Evolutionary conservation across 2,888 invertebrate genomes (phyloP), one percentile per base, ranked within the genome.

Genomic region (Cheilosia vernalis): DNA sequence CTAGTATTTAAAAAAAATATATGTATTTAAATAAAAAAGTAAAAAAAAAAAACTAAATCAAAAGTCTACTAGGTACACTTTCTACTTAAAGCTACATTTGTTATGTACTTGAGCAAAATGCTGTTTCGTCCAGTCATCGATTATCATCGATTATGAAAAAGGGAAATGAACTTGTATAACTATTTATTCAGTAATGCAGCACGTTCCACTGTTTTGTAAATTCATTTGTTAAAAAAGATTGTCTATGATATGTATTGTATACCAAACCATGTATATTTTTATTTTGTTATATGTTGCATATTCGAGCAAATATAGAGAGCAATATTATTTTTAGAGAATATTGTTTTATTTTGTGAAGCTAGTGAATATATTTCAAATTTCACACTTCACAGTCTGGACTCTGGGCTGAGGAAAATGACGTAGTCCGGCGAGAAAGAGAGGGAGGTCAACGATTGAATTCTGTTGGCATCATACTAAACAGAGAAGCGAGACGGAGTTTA

Each of bases 171-270:
- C 27, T n/a, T 79, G 24, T 74, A 70, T 74, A 70, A 66, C 66
- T 80, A 80, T 74, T 84, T 72, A 66, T 76, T 74, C 44, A 70
- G 51, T 74, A 60, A 63, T 63, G 55, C 76, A 80, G 84, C 84
- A 84, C 84, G 80, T 84, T 84, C 80, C 80, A 80, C 76, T 84
- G 74, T 80, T 74, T 84, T 70, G 63, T 84, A 74, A 84, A 79
- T 63, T 78, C 24, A 73, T 64, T 74, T 84, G 47, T 79, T 66
- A n/a, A 49, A 53, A 53, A 53, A 21, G 17, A 24, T 47, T 56
- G 69, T 83, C 49, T 63, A 64, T 21, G 30, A 73, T 55, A 61
- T 49, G 73, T 77, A 63, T 33, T 49, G 73, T 77, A 63, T 33
- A 70, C 49, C 21, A 53, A 53, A 40, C 17, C 15, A 4, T 42